Evolutionary conservation across 1,140 invertebrate species (phyloP).

Genomic region (Drosophila repletoides): DNA sequence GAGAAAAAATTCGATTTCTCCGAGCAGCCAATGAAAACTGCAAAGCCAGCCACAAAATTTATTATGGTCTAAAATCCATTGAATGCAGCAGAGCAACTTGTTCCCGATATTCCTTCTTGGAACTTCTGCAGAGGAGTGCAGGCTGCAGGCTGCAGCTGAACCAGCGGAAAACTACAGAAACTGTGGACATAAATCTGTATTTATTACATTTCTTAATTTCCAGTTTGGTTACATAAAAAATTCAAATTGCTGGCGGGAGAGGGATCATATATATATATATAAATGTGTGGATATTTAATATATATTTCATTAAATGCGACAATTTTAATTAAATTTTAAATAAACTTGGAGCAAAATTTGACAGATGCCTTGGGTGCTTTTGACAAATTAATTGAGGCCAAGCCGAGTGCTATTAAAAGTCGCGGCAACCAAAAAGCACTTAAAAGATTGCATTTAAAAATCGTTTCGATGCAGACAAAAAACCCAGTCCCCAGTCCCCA

Average conservation of each 20-base stretch:
- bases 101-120: background rate
- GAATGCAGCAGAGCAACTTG: constrained; percentile 46
- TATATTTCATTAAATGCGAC: no score
- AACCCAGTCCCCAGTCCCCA: no score
- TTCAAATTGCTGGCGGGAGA: background rate
- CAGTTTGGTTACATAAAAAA: constrained; percentile 56
- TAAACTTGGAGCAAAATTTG: no score
- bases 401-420: constrained; percentile 63
- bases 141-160: constrained; percentile 28
- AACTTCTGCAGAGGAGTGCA: constrained; percentile 31
- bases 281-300: no score
- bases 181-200: constrained; percentile 67
- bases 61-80: constrained; percentile 64
- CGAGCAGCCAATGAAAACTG: constrained; percentile 8
- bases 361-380: no score
- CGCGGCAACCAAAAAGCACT: constrained; percentile 68
- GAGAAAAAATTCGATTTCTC: background rate
- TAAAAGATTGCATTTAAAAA: constrained; percentile 73
- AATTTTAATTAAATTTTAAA: no score
- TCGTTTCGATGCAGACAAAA: constrained; percentile 30
- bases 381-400: constrained; percentile 54
- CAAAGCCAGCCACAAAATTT: constrained; percentile 44
- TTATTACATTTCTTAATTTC: constrained; percentile 62
- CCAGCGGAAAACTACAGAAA: constrained; percentile 32
- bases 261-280: no score